phyloP scores from a whole-genome alignment of 2,888 invertebrate genomes.

The Bruchidius siliquastri region DNA sequence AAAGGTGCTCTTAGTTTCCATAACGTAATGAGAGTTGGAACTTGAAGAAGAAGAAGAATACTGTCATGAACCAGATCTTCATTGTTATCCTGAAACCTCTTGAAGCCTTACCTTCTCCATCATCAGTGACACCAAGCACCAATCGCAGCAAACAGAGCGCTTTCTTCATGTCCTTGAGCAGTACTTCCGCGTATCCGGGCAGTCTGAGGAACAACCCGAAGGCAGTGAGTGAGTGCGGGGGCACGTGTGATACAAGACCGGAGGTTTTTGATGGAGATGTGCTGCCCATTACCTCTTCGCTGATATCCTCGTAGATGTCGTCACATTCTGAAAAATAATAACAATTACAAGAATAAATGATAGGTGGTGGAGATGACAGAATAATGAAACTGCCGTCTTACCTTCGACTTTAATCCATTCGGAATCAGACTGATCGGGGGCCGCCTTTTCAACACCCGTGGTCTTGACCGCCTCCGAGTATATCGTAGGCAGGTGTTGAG shows the following conservation, averaged over 20 bases:
- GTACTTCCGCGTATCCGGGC: constrained; percentile 85
- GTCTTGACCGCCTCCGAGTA: constrained; percentile 68
- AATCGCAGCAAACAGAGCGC: constrained; percentile 83
- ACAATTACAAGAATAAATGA: too few relatives aligned
- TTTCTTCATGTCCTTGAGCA: constrained; percentile 76
- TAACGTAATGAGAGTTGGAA: too few relatives aligned
- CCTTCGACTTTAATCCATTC: constrained; percentile 52
- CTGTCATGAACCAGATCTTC: too few relatives aligned
- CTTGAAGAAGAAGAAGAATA: too few relatives aligned
- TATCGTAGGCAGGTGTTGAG: constrained; percentile 82
- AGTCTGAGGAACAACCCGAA: constrained; percentile 84
- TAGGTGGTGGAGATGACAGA: too few relatives aligned
- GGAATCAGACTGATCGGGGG: constrained; percentile 50
- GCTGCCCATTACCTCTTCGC: constrained; percentile 51
- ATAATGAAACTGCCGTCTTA: too few relatives aligned
- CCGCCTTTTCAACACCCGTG: constrained; percentile 53
- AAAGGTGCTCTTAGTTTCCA: too few relatives aligned
- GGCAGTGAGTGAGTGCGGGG: constrained; percentile 86
- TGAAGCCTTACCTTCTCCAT: constrained; percentile 80
- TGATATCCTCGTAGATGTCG: constrained; percentile 58
- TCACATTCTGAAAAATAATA: constrained; percentile 49
- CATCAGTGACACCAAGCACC: constrained; percentile 85
- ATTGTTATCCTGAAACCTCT: too few relatives aligned
- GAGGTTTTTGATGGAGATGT: constrained; percentile 51
- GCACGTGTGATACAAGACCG: constrained; percentile 60